These are phyloP conservation scores for Drosophila siamana DNA, from an alignment of 2,888 invertebrate species.

Conservation along the genomic window DNA sequence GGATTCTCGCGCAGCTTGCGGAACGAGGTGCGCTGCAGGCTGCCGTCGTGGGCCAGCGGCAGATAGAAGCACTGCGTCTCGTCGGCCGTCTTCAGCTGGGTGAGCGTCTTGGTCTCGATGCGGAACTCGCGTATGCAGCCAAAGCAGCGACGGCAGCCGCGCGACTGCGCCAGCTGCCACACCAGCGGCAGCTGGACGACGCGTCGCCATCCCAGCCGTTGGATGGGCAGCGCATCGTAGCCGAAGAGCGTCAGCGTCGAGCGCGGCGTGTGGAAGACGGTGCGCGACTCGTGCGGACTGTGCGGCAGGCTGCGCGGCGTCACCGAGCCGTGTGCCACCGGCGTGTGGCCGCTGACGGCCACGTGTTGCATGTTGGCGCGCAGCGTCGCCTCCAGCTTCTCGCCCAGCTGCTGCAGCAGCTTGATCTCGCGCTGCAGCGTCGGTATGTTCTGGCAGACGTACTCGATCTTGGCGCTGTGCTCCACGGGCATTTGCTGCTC, in stretches of 20 bases:
- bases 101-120: constrained; percentile 75
- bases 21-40: constrained; percentile 78
- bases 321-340: not conserved
- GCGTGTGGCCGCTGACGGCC: too few relatives aligned
- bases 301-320: constrained; percentile 4
- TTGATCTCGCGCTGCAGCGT: constrained; percentile 78
- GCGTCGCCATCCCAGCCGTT: constrained; percentile 8
- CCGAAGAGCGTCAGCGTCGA: not conserved
- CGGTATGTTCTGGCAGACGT: constrained; percentile 77
- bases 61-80: constrained; percentile 75
- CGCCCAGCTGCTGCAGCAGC: constrained; percentile 73
- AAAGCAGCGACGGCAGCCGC: constrained; percentile 1
- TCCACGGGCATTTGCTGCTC: not conserved
- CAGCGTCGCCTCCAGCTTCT: constrained; percentile 75
- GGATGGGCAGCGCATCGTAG: constrained; percentile 13
- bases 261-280: constrained; percentile 58
- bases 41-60: constrained; percentile 46
- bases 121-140: constrained; percentile 72
- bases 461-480: constrained; percentile 62
- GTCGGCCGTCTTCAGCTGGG: constrained; percentile 72
- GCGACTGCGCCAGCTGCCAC: not conserved
- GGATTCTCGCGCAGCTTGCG: constrained; percentile 75
- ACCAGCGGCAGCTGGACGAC: not conserved
- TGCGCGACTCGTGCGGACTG: not conserved
- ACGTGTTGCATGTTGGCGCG: constrained; percentile 5